These are phyloP conservation scores for Platycnemis pennipes DNA, from an alignment of 2,888 invertebrate genomes.

Conservation along the genomic window DNA sequence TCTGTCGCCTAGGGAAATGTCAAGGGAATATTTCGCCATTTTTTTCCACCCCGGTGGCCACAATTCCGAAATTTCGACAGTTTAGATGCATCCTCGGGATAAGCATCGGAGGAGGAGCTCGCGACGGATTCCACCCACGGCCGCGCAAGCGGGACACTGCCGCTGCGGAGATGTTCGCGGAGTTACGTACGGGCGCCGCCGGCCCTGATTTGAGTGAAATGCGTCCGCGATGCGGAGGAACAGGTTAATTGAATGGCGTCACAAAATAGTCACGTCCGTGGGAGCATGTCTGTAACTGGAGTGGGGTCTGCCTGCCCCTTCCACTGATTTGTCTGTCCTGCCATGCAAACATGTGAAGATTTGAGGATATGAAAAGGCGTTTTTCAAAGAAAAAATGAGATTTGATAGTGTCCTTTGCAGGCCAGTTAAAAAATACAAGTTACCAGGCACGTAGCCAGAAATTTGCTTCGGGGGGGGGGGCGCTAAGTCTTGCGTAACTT, in stretches of 20 bases:
- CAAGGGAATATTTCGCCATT: neutral
- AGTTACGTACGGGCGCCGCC: neutral
- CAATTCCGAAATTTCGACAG: neutral
- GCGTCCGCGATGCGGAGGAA: neutral
- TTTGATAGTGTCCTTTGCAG: too few species aligned
- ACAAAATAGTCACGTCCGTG: neutral
- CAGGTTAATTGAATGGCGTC: neutral
- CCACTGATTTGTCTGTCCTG: too few species aligned
- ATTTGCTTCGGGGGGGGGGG: too few species aligned
- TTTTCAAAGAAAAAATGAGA: too few species aligned
- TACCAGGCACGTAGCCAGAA: too few species aligned
- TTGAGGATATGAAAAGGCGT: too few species aligned
- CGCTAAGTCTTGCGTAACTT: too few species aligned
- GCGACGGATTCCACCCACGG: neutral
- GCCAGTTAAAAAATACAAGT: too few species aligned
- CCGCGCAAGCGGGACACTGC: neutral
- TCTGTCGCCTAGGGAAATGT: neutral
- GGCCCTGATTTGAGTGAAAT: neutral
- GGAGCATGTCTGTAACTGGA: neutral
- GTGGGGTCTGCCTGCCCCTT: too few species aligned
- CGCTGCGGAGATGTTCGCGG: neutral
- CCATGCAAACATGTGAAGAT: too few species aligned
- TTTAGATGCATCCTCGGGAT: neutral
- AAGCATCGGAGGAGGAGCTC: neutral
- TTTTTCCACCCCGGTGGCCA: neutral